Evolutionary conservation across 2,113 vertebrate species (phyloP), one percentile per base, ranked within the genome.

Genomic region (Pteruthius melanotis): DNA sequence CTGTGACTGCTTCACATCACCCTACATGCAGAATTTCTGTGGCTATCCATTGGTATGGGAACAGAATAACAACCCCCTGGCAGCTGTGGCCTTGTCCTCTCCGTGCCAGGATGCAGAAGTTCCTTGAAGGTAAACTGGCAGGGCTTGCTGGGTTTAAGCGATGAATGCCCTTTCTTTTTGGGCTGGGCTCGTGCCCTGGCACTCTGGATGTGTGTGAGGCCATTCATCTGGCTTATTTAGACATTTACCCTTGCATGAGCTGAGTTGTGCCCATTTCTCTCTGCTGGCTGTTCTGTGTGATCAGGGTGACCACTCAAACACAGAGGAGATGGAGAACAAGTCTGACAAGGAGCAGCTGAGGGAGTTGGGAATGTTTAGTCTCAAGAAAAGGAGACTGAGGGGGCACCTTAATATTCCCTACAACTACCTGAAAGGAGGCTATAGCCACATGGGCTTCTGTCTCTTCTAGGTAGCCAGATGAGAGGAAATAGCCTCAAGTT

Each of bases 141-240:
- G 24, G 6, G 15, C 45, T 89, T 9, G 1, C 7, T 54, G 54
- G 8, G 8, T 81, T 89, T 69, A 27, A 49, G 26, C 1, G 1
- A 56, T 19, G 26, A 50, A 50, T 1, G 4, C 2, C 3, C 22
- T 57, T 72, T 90, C 0, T 0, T 35, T 70, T 19, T 50, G 42
- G 26, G 30, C 35, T 22, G 17, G 33, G 17, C 65, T 77, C 0
- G 0, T 83, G 59, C 69, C 33, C 42, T 89, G 72, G 37, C 35
- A 24, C 27, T 33, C 54, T 80, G 59, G 24, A 28, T 45, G 39
- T 10, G 8, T 13, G 52, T 61, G 35, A 30, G 6, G n/a, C 35
- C 24, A 2, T 42, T 90, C 45, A 18, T 49, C 21, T 47, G 68
- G 30, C 37, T 50, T 56, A 1, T 65, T 61, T 35, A 47, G 37